Conservation (phyloP, 2,888 invertebrate species). For the Synanthedon formicaeformis region DNA sequence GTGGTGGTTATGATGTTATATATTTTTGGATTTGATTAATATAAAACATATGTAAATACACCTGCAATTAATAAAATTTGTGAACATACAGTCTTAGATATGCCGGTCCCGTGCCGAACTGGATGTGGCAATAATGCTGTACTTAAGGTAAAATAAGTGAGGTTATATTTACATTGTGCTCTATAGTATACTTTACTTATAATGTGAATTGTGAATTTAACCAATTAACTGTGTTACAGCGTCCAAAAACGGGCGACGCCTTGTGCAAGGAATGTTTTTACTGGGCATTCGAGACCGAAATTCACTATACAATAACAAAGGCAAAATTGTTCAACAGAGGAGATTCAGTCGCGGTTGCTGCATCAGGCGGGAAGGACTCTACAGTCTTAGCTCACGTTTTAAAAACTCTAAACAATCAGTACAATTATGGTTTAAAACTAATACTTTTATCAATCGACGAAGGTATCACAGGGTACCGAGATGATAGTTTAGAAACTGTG, state of each 20-base stretch:
- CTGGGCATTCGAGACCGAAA: slow-evolving; percentile 92
- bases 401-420: slow-evolving; percentile 89
- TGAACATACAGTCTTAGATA: slow-evolving; percentile 27
- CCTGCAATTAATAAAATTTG: too few relatives aligned
- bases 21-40: neutral
- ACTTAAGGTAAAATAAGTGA: slow-evolving; percentile 74
- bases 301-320: slow-evolving; percentile 89
- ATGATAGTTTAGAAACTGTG: slow-evolving; percentile 97
- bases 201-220: too few relatives aligned
- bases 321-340: slow-evolving; percentile 85
- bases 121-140: slow-evolving; percentile 82
- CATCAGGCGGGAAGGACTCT: slow-evolving; percentile 96
- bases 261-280: slow-evolving; percentile 96
- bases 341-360: slow-evolving; percentile 91
- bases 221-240: slow-evolving; percentile 55
- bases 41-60: neutral
- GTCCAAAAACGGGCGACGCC: slow-evolving; percentile 91
- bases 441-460: slow-evolving; percentile 97
- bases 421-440: slow-evolving; percentile 91
- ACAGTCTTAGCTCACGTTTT: slow-evolving; percentile 96
- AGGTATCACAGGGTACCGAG: slow-evolving; percentile 95
- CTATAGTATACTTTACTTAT: neutral
- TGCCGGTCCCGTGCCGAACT: slow-evolving; percentile 78
- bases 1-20: too few relatives aligned
- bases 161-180: neutral